A percentile compares a stretch with the other conserved stretches of the same genome.
These are phyloP conservation scores for Pristis pectinata DNA, from an alignment of 2,797 vertebrate genomes.

Conservation along the genomic window DNA sequence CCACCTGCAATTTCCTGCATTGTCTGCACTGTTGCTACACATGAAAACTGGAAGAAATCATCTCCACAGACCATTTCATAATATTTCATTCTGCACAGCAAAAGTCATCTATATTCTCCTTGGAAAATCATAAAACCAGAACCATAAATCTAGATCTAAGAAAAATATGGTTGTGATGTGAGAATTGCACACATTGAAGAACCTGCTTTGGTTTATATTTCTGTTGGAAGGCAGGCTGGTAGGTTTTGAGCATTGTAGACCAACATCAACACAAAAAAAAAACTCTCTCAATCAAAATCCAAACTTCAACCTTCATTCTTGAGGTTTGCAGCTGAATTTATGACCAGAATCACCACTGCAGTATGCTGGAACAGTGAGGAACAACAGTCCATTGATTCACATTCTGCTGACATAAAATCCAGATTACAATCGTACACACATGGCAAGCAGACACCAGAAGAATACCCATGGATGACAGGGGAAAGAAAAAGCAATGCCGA, in stretches of 20 bases:
- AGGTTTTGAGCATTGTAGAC: neutral
- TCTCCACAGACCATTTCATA: neutral
- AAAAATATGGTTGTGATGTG: neutral
- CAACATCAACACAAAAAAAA: neutral
- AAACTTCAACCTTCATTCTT: neutral
- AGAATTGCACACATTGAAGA: neutral
- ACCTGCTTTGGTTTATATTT: neutral
- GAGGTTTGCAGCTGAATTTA: neutral
- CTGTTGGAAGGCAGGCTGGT: neutral
- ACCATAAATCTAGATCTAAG: neutral
- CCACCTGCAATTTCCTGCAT: neutral
- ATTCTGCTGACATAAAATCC: neutral
- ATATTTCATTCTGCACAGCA: too few relatives aligned
- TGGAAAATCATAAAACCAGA: neutral
- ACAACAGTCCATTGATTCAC: neutral
- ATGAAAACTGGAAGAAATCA: neutral
- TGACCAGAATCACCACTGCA: neutral
- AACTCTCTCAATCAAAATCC: neutral
- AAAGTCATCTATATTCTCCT: neutral
- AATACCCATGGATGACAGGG: neutral
- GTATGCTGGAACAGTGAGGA: neutral
- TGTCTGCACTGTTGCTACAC: neutral
- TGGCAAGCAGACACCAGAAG: neutral
- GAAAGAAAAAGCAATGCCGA: neutral
- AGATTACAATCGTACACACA: neutral